phyloP scores from a whole-genome alignment of 2,113 vertebrate genomes.

The Hyaena hyaena region DNA sequence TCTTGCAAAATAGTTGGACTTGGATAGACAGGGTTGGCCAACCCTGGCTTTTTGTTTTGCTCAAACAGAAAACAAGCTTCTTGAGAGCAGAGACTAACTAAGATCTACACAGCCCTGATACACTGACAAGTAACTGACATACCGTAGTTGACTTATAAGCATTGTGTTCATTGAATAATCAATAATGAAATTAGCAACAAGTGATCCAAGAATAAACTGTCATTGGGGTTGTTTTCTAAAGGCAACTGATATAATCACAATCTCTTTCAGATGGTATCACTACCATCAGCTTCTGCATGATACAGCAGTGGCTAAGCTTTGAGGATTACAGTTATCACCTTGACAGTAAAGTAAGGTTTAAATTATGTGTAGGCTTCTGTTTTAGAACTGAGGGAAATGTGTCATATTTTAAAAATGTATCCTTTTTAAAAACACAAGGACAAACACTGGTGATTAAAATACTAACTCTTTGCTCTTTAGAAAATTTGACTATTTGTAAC shows the following conservation, averaged over 20 bases:
- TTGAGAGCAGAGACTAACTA: neutral
- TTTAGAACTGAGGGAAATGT: slow-evolving; percentile 37
- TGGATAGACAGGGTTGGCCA: neutral
- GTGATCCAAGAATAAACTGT: neutral
- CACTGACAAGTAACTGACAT: slow-evolving; percentile 20
- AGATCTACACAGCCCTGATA: neutral
- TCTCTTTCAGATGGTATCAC: neutral
- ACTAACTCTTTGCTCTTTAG: neutral
- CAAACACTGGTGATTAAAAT: slow-evolving; percentile 28
- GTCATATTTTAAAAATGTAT: neutral
- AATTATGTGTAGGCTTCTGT: neutral
- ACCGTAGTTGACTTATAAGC: neutral
- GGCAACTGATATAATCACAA: neutral
- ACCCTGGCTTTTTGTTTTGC: neutral
- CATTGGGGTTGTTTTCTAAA: neutral
- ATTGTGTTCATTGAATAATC: slow-evolving; percentile 5
- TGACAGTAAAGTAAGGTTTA: neutral
- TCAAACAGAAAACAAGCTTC: neutral
- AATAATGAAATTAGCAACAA: slow-evolving; percentile 32
- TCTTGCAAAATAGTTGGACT: neutral
- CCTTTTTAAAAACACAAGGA: slow-evolving; percentile 18
- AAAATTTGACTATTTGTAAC: neutral
- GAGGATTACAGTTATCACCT: neutral
- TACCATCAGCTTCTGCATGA: neutral
- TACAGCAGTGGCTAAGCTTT: neutral